These are phyloP conservation scores for Connochaetes taurinus DNA, from an alignment of 2,113 vertebrate species.

Conservation along the genomic window DNA sequence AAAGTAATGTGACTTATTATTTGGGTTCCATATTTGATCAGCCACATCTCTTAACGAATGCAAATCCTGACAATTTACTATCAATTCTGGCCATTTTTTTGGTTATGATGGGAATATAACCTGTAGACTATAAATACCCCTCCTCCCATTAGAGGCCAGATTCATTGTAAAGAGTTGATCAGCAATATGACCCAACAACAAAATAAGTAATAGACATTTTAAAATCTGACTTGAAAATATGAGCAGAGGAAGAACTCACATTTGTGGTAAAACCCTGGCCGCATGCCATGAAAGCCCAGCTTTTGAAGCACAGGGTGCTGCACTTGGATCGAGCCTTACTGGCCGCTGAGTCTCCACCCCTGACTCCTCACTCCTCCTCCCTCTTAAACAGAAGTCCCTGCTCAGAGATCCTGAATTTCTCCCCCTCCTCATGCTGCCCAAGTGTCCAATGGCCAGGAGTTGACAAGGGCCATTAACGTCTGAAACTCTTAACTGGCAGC, in stretches of 20 bases:
- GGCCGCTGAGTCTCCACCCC: not conserved
- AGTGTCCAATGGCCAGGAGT: not conserved
- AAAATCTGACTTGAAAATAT: not conserved
- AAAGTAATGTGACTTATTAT: not conserved
- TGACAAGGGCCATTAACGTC: not conserved
- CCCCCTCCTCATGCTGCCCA: not conserved
- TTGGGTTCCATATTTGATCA: not conserved
- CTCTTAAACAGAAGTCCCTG: not conserved
- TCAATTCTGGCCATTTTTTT: not conserved
- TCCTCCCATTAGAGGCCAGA: not conserved
- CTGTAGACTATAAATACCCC: not conserved
- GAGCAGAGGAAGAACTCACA: not conserved
- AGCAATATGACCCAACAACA: not conserved
- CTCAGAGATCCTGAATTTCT: not conserved
- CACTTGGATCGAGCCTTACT: fast-evolving
- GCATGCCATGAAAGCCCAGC: fast-evolving
- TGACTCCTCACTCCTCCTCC: not conserved
- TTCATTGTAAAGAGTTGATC: not conserved
- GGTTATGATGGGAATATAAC: not conserved
- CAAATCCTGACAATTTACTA: not conserved
- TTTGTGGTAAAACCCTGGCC: not conserved
- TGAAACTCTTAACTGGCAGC: not conserved
- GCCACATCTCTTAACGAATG: not conserved
- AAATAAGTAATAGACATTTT: not conserved
- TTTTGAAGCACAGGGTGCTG: fast-evolving